A percentile compares a stretch with the other conserved stretches of the same genome.
Evolutionary conservation across 2,113 vertebrate species (phyloP).

Genomic region (Probosciger aterrimus): DNA sequence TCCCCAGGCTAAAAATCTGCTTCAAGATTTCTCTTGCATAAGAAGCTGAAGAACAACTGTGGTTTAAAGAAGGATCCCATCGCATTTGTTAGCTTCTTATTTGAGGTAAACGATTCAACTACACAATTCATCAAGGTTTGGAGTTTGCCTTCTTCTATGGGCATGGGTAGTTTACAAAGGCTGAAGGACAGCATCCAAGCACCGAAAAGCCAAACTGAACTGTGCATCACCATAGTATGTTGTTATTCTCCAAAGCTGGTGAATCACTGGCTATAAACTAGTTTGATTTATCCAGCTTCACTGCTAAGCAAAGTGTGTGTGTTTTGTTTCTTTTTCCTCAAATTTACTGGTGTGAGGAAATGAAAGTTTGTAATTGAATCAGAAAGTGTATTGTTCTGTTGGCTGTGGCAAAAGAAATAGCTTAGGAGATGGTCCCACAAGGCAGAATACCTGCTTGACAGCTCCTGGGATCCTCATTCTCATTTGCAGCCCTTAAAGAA

Average conservation of each 20-base stretch:
- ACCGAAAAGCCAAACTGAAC: not conserved
- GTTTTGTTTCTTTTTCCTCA: not conserved
- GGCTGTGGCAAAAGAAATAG: not conserved
- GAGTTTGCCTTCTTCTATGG: not conserved
- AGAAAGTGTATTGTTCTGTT: not conserved
- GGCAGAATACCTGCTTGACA: not conserved
- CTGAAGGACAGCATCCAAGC: not conserved
- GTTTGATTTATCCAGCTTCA: not conserved
- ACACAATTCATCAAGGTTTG: rapidly evolving
- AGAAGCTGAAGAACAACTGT: not conserved
- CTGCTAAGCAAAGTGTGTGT: rapidly evolving
- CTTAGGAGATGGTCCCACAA: not conserved
- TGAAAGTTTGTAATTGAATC: not conserved
- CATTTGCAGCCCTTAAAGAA: not conserved
- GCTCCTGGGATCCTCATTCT: not conserved
- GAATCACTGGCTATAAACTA: not conserved
- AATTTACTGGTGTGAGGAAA: not conserved
- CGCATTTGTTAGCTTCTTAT: not conserved
- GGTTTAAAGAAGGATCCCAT: not conserved
- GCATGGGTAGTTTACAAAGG: not conserved
- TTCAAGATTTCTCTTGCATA: not conserved
- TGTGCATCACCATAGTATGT: not conserved
- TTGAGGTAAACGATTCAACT: not conserved
- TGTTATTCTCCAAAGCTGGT: not conserved
- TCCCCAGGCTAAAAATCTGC: not conserved